Conservation (phyloP, 2,797 vertebrate species). For the Ibycter americanus region DNA sequence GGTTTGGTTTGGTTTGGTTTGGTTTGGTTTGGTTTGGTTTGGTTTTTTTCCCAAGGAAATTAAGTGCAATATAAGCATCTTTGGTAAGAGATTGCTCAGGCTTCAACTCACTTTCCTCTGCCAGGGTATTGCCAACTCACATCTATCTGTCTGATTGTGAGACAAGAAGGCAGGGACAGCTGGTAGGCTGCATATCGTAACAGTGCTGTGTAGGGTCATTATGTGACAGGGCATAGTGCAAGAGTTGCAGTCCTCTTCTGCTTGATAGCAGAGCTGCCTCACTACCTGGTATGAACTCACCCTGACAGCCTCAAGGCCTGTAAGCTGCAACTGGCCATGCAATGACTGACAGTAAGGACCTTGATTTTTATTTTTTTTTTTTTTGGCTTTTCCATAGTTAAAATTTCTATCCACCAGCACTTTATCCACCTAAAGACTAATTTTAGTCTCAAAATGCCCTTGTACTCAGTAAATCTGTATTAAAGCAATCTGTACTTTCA, state of each 20-base stretch:
- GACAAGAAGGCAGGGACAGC: neutral
- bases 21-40: neutral
- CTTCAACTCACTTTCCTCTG: neutral
- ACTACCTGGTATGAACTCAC: neutral
- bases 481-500: neutral
- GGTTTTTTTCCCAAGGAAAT: neutral
- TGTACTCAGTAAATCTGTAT: neutral
- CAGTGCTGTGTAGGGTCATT: neutral
- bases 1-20: neutral
- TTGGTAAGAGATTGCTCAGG: neutral
- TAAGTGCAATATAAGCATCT: accelerated
- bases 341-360: neutral
- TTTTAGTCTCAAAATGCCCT: neutral
- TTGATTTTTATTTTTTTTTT: neutral
- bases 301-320: neutral
- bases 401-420: neutral
- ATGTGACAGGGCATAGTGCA: neutral
- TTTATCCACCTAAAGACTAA: neutral
- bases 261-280: neutral
- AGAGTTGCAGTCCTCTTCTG: neutral
- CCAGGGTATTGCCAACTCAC: neutral
- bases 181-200: neutral
- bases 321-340: neutral
- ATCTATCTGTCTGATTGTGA: neutral
- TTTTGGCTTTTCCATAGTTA: neutral